A percentile compares a stretch with the other conserved stretches of the same genome.
These are phyloP conservation scores for Drosophila mauritiana DNA, from an alignment of 1,140 invertebrate species.

Conservation along the genomic window DNA sequence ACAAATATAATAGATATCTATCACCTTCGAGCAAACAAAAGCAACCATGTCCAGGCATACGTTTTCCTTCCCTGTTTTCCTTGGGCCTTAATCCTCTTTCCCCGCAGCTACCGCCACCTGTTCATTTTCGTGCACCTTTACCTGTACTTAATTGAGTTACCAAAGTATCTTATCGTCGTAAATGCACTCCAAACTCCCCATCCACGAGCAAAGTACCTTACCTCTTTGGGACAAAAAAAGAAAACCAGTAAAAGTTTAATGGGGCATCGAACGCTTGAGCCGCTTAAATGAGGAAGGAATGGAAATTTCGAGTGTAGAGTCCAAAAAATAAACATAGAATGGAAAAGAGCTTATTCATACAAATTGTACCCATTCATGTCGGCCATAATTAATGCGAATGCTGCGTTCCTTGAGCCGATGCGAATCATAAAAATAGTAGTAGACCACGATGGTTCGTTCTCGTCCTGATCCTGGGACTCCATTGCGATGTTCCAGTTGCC, in stretches of 20 bases:
- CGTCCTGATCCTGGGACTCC: constrained; percentile 7
- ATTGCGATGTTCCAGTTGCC: constrained; percentile 40
- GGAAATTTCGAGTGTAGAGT: constrained; percentile 17
- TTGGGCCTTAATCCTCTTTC: constrained; percentile 8
- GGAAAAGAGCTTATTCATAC: constrained; percentile 9
- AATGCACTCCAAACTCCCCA: constrained; percentile 57
- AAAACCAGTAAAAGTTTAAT: constrained; percentile 47
- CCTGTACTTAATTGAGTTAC: constrained; percentile 69
- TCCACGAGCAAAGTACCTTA: constrained; percentile 2
- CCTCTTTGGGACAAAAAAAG: neutral
- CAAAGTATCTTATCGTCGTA: constrained; percentile 69
- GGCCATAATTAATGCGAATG: constrained; percentile 71
- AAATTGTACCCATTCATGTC: constrained; percentile 48
- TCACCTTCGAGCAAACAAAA: neutral
- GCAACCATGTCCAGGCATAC: neutral
- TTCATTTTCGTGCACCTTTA: constrained; percentile 20
- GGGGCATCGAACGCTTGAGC: constrained; percentile 37
- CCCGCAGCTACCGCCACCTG: constrained; percentile 1
- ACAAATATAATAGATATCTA: neutral
- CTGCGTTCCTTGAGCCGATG: constrained; percentile 13
- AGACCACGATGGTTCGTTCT: constrained; percentile 21
- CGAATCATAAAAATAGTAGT: constrained; percentile 65
- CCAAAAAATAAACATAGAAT: constrained; percentile 43
- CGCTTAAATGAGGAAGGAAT: constrained; percentile 30
- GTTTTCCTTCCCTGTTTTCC: constrained; percentile 12